A percentile compares a stretch with the other conserved stretches of the same genome.
Conservation (phyloP, 2,888 invertebrate species). For the Aproaerema taeniolella region DNA sequence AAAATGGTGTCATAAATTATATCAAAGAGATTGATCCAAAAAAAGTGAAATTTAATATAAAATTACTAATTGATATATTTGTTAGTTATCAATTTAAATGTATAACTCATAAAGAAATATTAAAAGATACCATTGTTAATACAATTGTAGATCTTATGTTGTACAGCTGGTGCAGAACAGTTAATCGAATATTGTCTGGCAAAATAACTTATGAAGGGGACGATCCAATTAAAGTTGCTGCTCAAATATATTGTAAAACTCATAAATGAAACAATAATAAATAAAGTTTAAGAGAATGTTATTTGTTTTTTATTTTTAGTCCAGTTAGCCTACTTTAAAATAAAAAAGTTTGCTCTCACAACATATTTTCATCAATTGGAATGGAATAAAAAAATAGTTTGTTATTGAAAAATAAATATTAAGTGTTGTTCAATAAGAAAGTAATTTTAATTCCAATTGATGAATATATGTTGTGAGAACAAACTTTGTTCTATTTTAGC, state of each 20-base stretch:
- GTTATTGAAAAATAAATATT: too few relatives aligned
- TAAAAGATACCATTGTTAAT: neutral
- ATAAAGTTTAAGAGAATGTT: neutral
- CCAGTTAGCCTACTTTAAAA: neutral
- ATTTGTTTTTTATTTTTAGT: neutral
- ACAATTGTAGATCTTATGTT: neutral
- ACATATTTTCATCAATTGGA: too few relatives aligned
- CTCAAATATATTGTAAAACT: constrained; percentile 9
- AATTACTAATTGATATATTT: neutral
- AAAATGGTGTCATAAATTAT: neutral
- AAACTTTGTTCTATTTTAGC: neutral
- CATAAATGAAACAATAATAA: constrained; percentile 10
- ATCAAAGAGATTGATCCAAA: neutral
- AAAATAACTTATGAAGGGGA: constrained; percentile 3
- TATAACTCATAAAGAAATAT: neutral
- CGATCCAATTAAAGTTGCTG: constrained; percentile 5
- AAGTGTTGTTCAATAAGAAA: neutral
- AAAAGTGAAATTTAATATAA: neutral
- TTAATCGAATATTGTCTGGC: constrained; percentile 1
- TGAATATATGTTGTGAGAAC: neutral
- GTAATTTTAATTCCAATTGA: neutral
- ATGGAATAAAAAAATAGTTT: too few relatives aligned
- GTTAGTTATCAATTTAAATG: neutral
- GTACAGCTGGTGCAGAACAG: constrained; percentile 1
- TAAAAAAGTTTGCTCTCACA: neutral